phyloP scores from a whole-genome alignment of 2,888 invertebrate genomes.

The Pollenia amentaria region DNA sequence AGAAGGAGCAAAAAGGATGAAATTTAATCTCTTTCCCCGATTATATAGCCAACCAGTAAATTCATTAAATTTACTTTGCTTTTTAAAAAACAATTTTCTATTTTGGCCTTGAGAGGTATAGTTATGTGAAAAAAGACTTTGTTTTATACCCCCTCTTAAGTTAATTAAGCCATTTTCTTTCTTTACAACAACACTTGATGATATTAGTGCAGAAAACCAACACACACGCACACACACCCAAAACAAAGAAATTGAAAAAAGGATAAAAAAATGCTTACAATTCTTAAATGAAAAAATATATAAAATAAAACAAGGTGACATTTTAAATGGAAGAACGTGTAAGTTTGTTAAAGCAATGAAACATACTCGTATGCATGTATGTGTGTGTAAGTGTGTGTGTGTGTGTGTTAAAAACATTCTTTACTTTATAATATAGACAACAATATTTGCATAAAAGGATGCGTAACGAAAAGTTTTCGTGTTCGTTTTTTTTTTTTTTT shows the following conservation, averaged over 20 bases:
- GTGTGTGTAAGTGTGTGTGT: no score
- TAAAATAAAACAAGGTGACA: constrained; percentile 22
- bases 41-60: no score
- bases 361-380: neutral
- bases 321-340: constrained; percentile 55
- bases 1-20: no score
- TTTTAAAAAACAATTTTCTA: no score
- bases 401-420: no score
- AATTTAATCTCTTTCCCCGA: no score
- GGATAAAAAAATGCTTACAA: constrained; percentile 3
- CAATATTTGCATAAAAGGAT: neutral
- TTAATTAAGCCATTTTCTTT: constrained; percentile 62
- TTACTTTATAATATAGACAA: neutral
- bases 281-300: constrained; percentile 36
- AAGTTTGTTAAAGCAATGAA: constrained; percentile 8
- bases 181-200: constrained; percentile 41
- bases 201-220: constrained; percentile 3
- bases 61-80: no score
- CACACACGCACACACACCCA: no score
- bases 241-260: neutral
- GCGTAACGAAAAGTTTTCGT: neutral
- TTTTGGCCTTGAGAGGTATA: no score
- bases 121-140: neutral
- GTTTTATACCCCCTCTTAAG: constrained; percentile 22
- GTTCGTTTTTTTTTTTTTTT: neutral